Percentiles rank a stretch among this genome's conserved stretches.
These are phyloP conservation scores for Atherinomorus stipes DNA, from an alignment of 2,113 vertebrate species.

Conservation along the genomic window DNA sequence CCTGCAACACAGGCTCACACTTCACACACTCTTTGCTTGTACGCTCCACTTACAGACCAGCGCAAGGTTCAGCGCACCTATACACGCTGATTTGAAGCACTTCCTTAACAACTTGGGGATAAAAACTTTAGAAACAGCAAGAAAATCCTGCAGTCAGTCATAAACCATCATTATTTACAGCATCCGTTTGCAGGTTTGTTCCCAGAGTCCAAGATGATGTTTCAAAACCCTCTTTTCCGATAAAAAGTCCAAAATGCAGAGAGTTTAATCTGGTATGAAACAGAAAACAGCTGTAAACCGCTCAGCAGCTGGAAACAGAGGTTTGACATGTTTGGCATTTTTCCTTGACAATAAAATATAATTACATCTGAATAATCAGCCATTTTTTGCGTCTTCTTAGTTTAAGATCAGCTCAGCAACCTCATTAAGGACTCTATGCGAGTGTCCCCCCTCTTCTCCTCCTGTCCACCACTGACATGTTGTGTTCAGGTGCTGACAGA, in stretches of 20 bases:
- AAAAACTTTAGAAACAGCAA: constrained; percentile 17
- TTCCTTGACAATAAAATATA: neutral
- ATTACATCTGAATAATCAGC: neutral
- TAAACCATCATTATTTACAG: neutral
- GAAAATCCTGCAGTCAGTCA: neutral
- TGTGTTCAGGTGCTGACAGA: constrained; percentile 47
- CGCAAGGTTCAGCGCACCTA: constrained; percentile 20
- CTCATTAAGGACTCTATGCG: constrained; percentile 7
- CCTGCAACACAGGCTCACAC: constrained; percentile 40
- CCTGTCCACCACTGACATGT: constrained; percentile 38
- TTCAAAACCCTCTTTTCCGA: neutral
- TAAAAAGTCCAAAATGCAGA: neutral
- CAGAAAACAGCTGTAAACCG: neutral
- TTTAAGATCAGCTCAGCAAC: constrained; percentile 13
- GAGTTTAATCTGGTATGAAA: neutral
- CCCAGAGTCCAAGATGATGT: neutral
- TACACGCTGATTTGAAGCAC: neutral
- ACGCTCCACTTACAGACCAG: constrained; percentile 31
- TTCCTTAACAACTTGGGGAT: neutral
- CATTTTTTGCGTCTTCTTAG: constrained; percentile 18
- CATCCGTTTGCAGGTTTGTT: neutral
- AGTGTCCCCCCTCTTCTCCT: neutral
- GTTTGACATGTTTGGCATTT: constrained; percentile 16
- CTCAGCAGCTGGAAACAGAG: constrained; percentile 1
- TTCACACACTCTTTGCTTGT: constrained; percentile 38